Conservation (phyloP, 2,888 invertebrate genomes). For the Zaprionus bogoriensis region DNA sequence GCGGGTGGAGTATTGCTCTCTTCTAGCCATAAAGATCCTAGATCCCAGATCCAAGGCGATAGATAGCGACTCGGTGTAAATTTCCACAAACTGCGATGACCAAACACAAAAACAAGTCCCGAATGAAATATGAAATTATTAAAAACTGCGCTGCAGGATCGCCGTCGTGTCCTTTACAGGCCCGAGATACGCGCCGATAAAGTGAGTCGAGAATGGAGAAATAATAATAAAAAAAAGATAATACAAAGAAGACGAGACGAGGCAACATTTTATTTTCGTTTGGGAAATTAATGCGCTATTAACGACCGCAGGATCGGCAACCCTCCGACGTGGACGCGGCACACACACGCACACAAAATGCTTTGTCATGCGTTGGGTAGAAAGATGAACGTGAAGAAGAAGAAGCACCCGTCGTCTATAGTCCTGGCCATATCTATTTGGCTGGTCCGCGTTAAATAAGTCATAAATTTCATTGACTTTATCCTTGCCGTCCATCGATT, state of each 20-base stretch:
- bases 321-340: slow-evolving; percentile 2
- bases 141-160: slow-evolving; percentile 47
- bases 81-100: slow-evolving; percentile 74
- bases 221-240: slow-evolving; percentile 26
- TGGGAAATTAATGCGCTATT: slow-evolving; percentile 63
- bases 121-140: slow-evolving; percentile 76
- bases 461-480: slow-evolving; percentile 79
- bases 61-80: slow-evolving; percentile 64
- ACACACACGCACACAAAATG: slow-evolving; percentile 47
- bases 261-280: slow-evolving; percentile 7
- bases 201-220: slow-evolving; percentile 23
- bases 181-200: slow-evolving; percentile 35
- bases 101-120: slow-evolving; percentile 62
- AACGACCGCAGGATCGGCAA: slow-evolving; percentile 69
- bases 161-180: slow-evolving; percentile 42
- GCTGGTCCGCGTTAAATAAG: slow-evolving; percentile 58
- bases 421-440: slow-evolving; percentile 4
- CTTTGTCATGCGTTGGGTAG: slow-evolving; percentile 61
- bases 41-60: slow-evolving; percentile 32
- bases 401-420: background rate
- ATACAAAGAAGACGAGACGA: slow-evolving; percentile 24
- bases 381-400: background rate
- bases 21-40: slow-evolving; percentile 14
- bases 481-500: slow-evolving; percentile 67
- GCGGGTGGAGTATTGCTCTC: too few species aligned